These are phyloP conservation scores for Chrysolina americana DNA, from an alignment of 2,888 invertebrate genomes.

Conservation along the genomic window DNA sequence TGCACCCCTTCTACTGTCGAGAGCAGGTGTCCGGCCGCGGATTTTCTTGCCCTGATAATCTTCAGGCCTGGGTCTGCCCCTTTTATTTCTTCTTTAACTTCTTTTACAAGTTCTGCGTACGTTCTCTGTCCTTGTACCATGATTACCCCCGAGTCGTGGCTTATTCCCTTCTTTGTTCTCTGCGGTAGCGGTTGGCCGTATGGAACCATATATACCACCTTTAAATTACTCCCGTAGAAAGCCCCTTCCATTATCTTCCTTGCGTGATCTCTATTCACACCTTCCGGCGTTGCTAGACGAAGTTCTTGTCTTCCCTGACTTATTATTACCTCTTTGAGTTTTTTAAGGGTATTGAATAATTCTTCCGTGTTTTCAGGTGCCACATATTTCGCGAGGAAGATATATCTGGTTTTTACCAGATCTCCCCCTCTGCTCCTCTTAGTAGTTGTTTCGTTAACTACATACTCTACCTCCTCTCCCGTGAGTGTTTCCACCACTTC, in stretches of 20 bases:
- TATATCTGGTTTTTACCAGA: too few species aligned
- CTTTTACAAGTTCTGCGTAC: conserved; percentile 29
- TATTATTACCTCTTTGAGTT: not conserved
- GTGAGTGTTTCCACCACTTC: too few species aligned
- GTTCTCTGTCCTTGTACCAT: not conserved
- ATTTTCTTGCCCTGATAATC: conserved; percentile 9
- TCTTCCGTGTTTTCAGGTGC: too few species aligned
- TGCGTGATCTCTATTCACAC: not conserved
- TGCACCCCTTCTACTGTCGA: conserved; percentile 27
- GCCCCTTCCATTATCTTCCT: not conserved
- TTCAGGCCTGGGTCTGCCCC: conserved; percentile 23
- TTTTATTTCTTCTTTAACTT: conserved; percentile 20
- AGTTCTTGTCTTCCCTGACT: not conserved
- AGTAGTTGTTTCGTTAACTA: too few species aligned
- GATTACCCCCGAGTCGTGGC: not conserved
- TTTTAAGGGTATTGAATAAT: not conserved
- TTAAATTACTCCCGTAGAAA: not conserved
- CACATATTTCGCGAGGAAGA: too few species aligned
- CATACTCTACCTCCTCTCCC: too few species aligned
- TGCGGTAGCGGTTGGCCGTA: not conserved
- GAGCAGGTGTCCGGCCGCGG: conserved; percentile 9
- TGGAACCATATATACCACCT: not conserved
- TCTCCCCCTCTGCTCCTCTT: too few species aligned
- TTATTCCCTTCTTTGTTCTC: not conserved
- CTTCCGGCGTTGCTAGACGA: not conserved